phyloP scores from a whole-genome alignment of 2,888 invertebrate genomes.

The Thereva nobilitata region DNA sequence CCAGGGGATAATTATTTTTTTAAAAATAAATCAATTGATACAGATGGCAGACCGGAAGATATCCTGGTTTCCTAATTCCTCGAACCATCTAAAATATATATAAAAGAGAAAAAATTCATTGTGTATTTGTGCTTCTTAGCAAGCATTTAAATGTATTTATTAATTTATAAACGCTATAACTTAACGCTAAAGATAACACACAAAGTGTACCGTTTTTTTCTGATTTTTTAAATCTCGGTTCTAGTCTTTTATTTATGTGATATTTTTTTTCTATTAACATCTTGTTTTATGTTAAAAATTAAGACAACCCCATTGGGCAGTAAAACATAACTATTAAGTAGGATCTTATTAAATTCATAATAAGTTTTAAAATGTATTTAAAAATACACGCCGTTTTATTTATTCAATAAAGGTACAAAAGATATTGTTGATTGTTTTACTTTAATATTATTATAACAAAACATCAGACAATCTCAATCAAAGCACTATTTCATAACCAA shows the following conservation, averaged over 20 bases:
- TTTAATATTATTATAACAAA: no score
- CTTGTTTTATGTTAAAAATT: slow-evolving; percentile 1
- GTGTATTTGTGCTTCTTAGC: slow-evolving; percentile 26
- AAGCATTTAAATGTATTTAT: slow-evolving; percentile 33
- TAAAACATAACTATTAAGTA: no score
- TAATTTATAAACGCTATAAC: slow-evolving; percentile 21
- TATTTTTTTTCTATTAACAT: slow-evolving; percentile 38
- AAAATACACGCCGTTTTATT: not conserved
- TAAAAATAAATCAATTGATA: slow-evolving; percentile 53
- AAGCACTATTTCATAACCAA: no score
- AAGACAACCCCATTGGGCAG: no score
- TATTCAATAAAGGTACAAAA: slow-evolving; percentile 35
- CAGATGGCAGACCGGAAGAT: slow-evolving; percentile 50
- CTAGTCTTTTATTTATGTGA: slow-evolving; percentile 41
- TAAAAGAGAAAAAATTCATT: not conserved
- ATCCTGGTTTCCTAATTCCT: slow-evolving; percentile 49
- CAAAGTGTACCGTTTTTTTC: slow-evolving; percentile 28
- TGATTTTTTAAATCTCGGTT: slow-evolving; percentile 29
- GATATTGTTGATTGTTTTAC: not conserved
- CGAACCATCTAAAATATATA: not conserved
- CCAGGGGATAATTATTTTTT: slow-evolving; percentile 48
- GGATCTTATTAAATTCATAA: no score
- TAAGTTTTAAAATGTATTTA: no score
- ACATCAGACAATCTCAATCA: no score
- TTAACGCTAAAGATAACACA: slow-evolving; percentile 30